A percentile compares a stretch with the other conserved stretches of the same genome.
Conservation (phyloP, 1,140 invertebrate genomes). For the Wiebesia pumilae region DNA sequence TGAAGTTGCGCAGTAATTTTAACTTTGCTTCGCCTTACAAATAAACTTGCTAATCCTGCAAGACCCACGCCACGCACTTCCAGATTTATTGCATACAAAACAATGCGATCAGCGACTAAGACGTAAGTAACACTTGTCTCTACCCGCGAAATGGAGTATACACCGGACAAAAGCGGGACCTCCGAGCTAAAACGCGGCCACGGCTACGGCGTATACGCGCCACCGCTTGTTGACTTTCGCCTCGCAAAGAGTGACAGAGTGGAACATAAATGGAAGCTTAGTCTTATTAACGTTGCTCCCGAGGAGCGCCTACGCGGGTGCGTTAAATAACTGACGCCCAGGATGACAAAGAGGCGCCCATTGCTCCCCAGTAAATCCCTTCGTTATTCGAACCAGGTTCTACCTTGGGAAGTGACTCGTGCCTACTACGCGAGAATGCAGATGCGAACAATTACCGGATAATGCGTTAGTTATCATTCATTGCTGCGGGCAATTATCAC, state of each 20-base stretch:
- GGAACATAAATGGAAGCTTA: conserved; percentile 12
- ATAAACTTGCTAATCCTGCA: too few relatives aligned
- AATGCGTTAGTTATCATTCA: neutral
- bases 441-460: neutral
- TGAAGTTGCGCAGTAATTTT: too few relatives aligned
- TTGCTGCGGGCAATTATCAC: neutral
- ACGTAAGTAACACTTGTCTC: too few relatives aligned
- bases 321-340: neutral
- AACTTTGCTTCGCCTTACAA: too few relatives aligned
- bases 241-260: neutral
- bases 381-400: neutral
- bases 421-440: neutral
- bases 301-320: neutral
- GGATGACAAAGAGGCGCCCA: neutral
- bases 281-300: conserved; percentile 15
- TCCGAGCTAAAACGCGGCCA: neutral
- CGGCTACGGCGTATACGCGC: neutral
- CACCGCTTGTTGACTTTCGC: neutral
- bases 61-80: too few relatives aligned
- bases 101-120: too few relatives aligned
- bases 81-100: too few relatives aligned
- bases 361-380: neutral
- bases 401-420: neutral
- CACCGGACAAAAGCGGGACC: neutral
- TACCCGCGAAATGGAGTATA: too few relatives aligned